Base-by-base conservation (phyloP, 2,888 invertebrate species). In the Melanchra persicariae region DNA sequence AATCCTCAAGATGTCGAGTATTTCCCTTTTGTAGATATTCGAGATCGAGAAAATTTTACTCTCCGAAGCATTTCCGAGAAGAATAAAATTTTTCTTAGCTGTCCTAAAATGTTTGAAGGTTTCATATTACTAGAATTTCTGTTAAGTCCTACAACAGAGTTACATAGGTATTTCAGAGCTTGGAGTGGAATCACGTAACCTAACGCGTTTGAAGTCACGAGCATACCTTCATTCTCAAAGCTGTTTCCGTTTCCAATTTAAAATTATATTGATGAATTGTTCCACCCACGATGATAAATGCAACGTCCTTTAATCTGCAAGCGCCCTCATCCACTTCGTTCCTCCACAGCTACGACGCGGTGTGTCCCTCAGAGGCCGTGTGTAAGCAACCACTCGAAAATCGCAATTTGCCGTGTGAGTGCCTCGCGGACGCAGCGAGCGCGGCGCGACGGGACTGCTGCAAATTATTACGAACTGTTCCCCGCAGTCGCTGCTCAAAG, bases 391-490 rank as follows among this genome's bases (percentile, higher is more conserved):
- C 43, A 59, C 37, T 61, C 26, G 26, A 52, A 68, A 54, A 43
- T 30, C n/a, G 49, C 58, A 70, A 66, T 80, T 70, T 63, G 24
- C 55, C 57, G 65, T 47, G 0, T 51, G 73, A 69, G 30, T n/a
- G 77, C 68, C 24, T 24, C 47, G 34, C 37, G 54, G 6, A 45
- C 58, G 70, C 37, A 40, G 19, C 37, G 26, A 7, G 43, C 10
- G 26, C 34, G 24, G 17, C 26, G 15, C 17, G 19, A 8, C 10
- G 43, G 8, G 54, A 54, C 8, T 19, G 2, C 40, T 30, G 37
- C 58, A 15, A 43, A 49, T 49, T 24, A 63, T 54, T 40, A 34
- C 34, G 45, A 63, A 24, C 65, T 40, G 51, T 17, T 64, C 7
- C 24, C 19, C n/a, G 19, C n/a, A 24, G 58, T 49, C 26, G 22